Conservation (phyloP, 1,140 invertebrate genomes). For the Drosophila murphyi region DNA sequence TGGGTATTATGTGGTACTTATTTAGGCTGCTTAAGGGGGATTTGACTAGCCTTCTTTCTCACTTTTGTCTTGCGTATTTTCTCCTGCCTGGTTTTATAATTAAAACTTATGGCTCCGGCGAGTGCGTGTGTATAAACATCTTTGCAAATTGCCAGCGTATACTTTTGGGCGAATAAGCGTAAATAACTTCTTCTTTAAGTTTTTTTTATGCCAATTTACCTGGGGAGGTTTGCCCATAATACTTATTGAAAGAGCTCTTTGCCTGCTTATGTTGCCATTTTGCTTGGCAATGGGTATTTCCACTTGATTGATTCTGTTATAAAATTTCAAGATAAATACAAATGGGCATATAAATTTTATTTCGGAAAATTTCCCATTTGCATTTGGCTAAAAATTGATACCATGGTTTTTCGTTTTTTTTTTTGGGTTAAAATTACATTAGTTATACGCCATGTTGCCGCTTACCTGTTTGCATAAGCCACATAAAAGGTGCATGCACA, state of each 20-base stretch:
- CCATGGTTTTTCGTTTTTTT: constrained; percentile 13
- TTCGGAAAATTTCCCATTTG: constrained; percentile 63
- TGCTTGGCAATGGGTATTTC: constrained; percentile 41
- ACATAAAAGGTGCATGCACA: constrained; percentile 23
- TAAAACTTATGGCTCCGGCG: constrained; percentile 66
- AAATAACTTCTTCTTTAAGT: constrained; percentile 34
- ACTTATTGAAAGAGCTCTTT: constrained; percentile 24
- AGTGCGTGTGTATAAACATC: constrained; percentile 21
- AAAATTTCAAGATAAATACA: constrained; percentile 77
- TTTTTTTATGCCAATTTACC: constrained; percentile 32
- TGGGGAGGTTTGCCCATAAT: constrained; percentile 18
- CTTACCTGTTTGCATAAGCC: constrained; percentile 38
- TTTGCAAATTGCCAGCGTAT: constrained; percentile 2
- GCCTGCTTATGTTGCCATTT: constrained; percentile 36
- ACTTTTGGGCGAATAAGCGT: constrained; percentile 28
- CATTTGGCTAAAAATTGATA: constrained; percentile 62
- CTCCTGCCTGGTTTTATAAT: constrained; percentile 52
- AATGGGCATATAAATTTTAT: constrained; percentile 71
- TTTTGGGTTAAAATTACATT: constrained; percentile 70
- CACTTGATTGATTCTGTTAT: constrained; percentile 72
- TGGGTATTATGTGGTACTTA: constrained; percentile 77
- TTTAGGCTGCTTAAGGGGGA: constrained; percentile 68
- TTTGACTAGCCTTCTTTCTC: constrained; percentile 49
- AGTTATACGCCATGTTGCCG: constrained; percentile 60
- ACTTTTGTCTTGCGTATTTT: constrained; percentile 33